These are phyloP conservation scores for Microplitis demolitor DNA, from an alignment of 1,140 invertebrate species.

Conservation along the genomic window DNA sequence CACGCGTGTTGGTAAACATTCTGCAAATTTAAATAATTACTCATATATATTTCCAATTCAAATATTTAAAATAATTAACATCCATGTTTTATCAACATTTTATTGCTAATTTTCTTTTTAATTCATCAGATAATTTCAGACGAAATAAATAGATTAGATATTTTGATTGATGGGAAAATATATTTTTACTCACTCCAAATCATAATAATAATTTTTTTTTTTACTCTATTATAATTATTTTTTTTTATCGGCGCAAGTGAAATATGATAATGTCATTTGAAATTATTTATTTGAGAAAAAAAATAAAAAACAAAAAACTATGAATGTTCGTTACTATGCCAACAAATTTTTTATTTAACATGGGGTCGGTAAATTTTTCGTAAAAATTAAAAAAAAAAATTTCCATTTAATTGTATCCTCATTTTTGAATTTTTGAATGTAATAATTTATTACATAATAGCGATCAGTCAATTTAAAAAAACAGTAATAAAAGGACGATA, in stretches of 20 bases:
- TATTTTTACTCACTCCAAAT: too few species aligned
- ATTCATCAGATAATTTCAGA: too few species aligned
- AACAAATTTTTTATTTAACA: not conserved
- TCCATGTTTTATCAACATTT: too few species aligned
- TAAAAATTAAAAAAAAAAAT: too few species aligned
- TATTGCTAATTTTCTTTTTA: too few species aligned
- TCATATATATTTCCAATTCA: not conserved
- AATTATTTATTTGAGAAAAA: not conserved
- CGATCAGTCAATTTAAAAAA: too few species aligned
- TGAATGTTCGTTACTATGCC: not conserved
- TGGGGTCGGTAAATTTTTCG: not conserved
- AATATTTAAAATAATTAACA: not conserved
- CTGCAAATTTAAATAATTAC: conserved; percentile 24
- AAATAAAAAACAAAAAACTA: not conserved
- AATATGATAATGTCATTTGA: too few species aligned
- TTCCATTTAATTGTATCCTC: too few species aligned
- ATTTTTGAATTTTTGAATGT: not conserved
- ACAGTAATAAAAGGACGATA: too few species aligned
- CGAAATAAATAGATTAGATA: not conserved
- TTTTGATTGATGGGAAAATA: not conserved
- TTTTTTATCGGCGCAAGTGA: not conserved
- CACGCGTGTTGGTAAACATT: conserved; percentile 52
- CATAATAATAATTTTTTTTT: too few species aligned
- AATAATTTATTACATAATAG: too few species aligned
- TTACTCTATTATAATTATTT: not conserved